Conservation (phyloP, 2,888 invertebrate species). For the Phasia obesa region DNA sequence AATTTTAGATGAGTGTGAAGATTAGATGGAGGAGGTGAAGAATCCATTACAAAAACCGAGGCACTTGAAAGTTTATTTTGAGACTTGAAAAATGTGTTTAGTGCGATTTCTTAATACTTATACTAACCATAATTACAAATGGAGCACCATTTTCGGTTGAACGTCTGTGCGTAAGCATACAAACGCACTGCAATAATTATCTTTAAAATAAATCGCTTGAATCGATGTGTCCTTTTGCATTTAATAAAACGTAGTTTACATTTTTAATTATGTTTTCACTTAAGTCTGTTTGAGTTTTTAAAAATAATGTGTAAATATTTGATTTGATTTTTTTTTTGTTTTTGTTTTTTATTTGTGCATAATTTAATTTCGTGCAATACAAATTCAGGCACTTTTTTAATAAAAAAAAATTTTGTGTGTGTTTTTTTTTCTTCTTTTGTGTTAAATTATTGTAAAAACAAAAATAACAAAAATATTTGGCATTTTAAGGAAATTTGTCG, state of each 20-base stretch:
- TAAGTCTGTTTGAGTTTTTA: neutral
- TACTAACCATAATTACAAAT: too few relatives aligned
- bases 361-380: conserved; percentile 68
- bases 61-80: too few relatives aligned
- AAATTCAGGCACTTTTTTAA: conserved; percentile 71
- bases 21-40: too few relatives aligned
- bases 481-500: conserved; percentile 38
- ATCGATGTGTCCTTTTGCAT: neutral
- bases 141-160: too few relatives aligned
- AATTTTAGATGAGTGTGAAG: too few relatives aligned
- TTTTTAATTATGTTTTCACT: neutral
- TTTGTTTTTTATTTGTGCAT: conserved; percentile 56
- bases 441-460: conserved; percentile 36
- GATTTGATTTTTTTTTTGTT: conserved; percentile 19
- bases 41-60: too few relatives aligned
- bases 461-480: conserved; percentile 60
- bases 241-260: conserved; percentile 4
- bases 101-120: too few relatives aligned
- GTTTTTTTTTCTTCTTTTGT: conserved; percentile 34
- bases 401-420: conserved; percentile 19
- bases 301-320: neutral
- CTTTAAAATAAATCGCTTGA: too few relatives aligned
- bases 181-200: too few relatives aligned
- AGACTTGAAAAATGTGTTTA: too few relatives aligned
- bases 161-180: too few relatives aligned